phyloP scores from a whole-genome alignment of 2,113 vertebrate genomes.

The Bagarius yarrelli region DNA sequence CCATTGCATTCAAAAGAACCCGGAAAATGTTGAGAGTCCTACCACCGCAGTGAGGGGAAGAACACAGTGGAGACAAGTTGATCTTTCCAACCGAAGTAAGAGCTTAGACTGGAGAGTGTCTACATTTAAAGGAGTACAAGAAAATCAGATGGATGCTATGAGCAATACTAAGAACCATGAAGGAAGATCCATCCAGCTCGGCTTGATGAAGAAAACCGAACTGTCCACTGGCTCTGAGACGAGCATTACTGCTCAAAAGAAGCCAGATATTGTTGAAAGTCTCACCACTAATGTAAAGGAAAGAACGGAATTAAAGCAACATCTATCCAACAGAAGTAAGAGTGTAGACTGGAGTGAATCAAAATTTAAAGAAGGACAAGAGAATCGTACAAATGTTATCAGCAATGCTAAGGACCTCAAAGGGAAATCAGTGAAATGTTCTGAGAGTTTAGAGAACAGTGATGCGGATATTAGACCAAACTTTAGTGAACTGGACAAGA shows the following conservation, averaged over 20 bases:
- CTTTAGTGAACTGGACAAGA: not conserved
- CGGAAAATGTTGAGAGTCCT: conserved; percentile 21
- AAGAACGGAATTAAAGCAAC: conserved; percentile 53
- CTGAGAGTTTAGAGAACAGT: conserved; percentile 46
- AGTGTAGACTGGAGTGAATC: conserved; percentile 63
- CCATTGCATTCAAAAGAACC: conserved; percentile 30
- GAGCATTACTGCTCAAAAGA: conserved; percentile 24
- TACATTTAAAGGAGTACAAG: conserved; percentile 7
- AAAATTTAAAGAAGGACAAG: conserved; percentile 8
- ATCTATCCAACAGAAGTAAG: conserved; percentile 57
- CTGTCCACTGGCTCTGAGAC: conserved; percentile 42
- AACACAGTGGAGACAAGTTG: conserved; percentile 48
- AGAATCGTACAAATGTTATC: not conserved
- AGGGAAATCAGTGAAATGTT: not conserved
- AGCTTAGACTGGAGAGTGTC: conserved; percentile 63
- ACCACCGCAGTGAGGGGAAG: conserved; percentile 42
- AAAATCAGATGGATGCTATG: not conserved
- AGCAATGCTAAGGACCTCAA: conserved; percentile 20
- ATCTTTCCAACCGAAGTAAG: conserved; percentile 57
- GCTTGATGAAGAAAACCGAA: conserved; percentile 15
- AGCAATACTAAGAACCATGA: conserved; percentile 17
- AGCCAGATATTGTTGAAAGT: conserved; percentile 25
- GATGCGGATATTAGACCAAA: not conserved
- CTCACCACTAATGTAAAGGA: conserved; percentile 36
- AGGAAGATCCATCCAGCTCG: conserved; percentile 11